These are phyloP conservation scores for Hylomyscus alleni DNA, from an alignment of 2,797 vertebrate genomes.

Conservation along the genomic window DNA sequence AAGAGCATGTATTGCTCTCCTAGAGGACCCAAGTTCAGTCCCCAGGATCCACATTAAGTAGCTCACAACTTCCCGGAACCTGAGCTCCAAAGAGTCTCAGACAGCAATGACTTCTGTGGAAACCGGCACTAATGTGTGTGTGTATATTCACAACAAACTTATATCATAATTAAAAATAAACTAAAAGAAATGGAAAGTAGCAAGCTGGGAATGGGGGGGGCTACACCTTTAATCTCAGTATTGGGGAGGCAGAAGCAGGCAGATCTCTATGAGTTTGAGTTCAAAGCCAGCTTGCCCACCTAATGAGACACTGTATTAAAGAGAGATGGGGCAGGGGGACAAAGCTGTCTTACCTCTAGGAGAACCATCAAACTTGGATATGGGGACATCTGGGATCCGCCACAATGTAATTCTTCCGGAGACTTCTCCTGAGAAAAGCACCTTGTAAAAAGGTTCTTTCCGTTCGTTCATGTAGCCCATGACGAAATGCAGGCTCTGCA, in stretches of 20 bases:
- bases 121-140: background rate
- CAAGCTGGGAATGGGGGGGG: too few species aligned
- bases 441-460: slow-evolving; percentile 92
- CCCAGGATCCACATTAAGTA: background rate
- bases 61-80: background rate
- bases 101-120: background rate
- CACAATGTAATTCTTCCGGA: slow-evolving; percentile 90
- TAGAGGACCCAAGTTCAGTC: background rate
- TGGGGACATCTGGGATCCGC: slow-evolving; percentile 91
- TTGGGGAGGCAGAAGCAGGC: background rate
- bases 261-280: background rate
- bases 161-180: background rate
- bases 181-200: background rate
- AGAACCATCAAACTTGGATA: slow-evolving; percentile 89
- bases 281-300: background rate
- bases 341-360: slow-evolving; percentile 88
- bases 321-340: too few species aligned
- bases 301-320: background rate
- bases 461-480: slow-evolving; percentile 91
- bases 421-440: slow-evolving; percentile 90
- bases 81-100: background rate
- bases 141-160: background rate
- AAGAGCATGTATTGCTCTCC: background rate
- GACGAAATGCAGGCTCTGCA: slow-evolving; percentile 86
- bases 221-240: background rate